Percentiles rank a stretch among this genome's conserved stretches.
Conservation (phyloP, 1,140 invertebrate species). For the Streblospio benedicti region DNA sequence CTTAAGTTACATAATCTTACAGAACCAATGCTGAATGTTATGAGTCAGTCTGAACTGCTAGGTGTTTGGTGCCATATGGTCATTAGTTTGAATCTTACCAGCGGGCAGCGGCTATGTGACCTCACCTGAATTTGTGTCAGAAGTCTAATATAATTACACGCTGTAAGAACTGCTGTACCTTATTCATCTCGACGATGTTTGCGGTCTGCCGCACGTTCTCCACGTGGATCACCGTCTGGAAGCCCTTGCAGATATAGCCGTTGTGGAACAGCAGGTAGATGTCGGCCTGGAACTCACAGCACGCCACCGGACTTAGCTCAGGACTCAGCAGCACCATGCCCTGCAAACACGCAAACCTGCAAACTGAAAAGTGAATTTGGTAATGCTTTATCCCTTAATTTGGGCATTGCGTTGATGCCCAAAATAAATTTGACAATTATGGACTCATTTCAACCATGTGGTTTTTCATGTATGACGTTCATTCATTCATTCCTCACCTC, state of each 20-base stretch:
- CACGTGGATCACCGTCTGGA: constrained; percentile 88
- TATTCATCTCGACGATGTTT: constrained; percentile 51
- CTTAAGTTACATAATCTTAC: too few species aligned
- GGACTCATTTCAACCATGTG: not conserved
- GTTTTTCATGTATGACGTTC: not conserved
- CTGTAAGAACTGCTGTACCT: too few species aligned
- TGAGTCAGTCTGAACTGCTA: too few species aligned
- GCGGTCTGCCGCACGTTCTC: constrained; percentile 91
- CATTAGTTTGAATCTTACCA: too few species aligned
- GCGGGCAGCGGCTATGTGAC: too few species aligned
- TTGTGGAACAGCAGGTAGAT: constrained; percentile 77
- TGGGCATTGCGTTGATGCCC: not conserved
- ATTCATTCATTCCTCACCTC: not conserved
- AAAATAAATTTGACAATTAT: not conserved
- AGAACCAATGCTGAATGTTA: too few species aligned
- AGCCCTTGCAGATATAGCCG: constrained; percentile 73
- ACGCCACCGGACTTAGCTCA: constrained; percentile 22
- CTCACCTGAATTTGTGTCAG: too few species aligned
- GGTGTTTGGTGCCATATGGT: not conserved
- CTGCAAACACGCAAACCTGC: constrained; percentile 22
- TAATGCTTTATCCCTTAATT: too few species aligned
- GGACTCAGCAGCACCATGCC: constrained; percentile 47
- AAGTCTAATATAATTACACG: too few species aligned
- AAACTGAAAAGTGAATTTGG: not conserved
- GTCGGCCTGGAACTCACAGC: constrained; percentile 57